Percentiles rank a stretch among this genome's conserved stretches.
Evolutionary conservation across 1,140 invertebrate genomes (phyloP).

Genomic region (Cardiocondyla obscurior): DNA sequence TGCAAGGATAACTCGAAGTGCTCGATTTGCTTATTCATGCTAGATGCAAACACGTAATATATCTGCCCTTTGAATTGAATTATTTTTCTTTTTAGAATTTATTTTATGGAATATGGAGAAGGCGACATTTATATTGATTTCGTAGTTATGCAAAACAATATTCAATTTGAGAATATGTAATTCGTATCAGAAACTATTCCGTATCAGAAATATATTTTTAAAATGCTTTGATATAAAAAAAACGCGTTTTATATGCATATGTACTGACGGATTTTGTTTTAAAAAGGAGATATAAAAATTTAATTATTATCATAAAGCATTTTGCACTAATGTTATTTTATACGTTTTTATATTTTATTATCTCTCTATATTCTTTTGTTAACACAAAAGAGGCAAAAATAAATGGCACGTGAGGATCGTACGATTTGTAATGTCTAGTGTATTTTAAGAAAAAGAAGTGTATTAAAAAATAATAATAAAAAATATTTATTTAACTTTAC

Average conservation of each 20-base stretch:
- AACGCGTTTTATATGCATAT: neutral
- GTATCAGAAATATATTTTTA: neutral
- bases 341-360: too few relatives aligned
- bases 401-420: too few relatives aligned
- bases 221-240: neutral
- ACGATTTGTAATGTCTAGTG: too few relatives aligned
- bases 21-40: conserved; percentile 3
- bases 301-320: too few relatives aligned
- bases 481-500: neutral
- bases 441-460: too few relatives aligned
- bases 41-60: neutral
- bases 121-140: neutral
- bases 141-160: neutral
- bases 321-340: too few relatives aligned
- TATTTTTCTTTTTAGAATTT: neutral
- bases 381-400: too few relatives aligned
- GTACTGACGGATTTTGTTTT: too few relatives aligned
- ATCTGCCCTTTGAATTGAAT: neutral
- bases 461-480: neutral
- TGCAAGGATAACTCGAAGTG: neutral
- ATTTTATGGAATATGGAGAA: neutral
- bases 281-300: too few relatives aligned
- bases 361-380: too few relatives aligned
- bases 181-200: neutral
- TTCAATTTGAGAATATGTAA: neutral